Evolutionary conservation across 2,797 vertebrate genomes (phyloP), one percentile per base, ranked within the genome.

Genomic region (Urophycis tenuis): DNA sequence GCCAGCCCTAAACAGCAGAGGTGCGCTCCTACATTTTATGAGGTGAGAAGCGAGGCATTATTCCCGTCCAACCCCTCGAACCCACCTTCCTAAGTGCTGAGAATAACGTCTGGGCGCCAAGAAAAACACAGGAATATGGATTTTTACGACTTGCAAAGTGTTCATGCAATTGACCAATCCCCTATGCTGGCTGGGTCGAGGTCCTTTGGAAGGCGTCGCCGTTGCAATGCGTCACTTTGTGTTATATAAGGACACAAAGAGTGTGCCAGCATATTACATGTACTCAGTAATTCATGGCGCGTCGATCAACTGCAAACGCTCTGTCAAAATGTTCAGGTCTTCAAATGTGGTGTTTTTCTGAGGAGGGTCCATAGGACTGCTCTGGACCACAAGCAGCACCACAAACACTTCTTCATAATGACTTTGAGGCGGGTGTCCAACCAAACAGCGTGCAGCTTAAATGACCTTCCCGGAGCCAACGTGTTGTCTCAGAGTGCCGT

Each of bases 61-160:
- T 81, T 87, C 80, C 83, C 32, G 74, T 78, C 74, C 78, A 85
- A 87, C 76, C 77, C 77, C 79, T 83, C 78, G n/a, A 73, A 74
- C 81, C 75, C 75, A 77, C 73, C 83, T 83, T 85, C 80, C 76
- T 49, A 70, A 81, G 79, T 74, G 74, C 9, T 71, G 83, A 76
- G 75, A 85, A 81, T 86, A 86, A 79, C 82, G 72, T 76, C 75
- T 79, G 75, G 81, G 87, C 33, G 73, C 77, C 69, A 86, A 88
- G 81, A 89, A 87, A 87, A 92, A 91, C 75, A 87, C 80, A 84
- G 80, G 69, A 77, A 74, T 87, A 80, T 84, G 78, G 75, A 85
- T 91, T 92, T 67, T 93, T 89, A 91, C 77, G 83, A 89, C 85
- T 88, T 88, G 87, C 89, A 88, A 93, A 91, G 82, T 91, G 84